Evolutionary conservation across 1,140 invertebrate genomes (phyloP), one percentile per base, ranked within the genome.

Genomic region (Dendrolimus punctatus): DNA sequence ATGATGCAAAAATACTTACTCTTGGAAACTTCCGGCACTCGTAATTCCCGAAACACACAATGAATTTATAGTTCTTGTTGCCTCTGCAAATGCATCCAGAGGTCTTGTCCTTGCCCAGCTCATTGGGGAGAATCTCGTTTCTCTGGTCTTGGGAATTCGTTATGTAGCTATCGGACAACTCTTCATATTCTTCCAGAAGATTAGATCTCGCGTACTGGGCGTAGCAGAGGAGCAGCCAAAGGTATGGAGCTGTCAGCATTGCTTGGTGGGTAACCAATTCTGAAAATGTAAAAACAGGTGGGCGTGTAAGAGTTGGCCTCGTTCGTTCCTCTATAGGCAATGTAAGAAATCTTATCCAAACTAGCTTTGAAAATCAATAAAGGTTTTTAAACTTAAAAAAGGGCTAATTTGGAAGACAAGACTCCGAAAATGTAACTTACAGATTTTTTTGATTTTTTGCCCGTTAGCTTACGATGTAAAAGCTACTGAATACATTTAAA

Each of bases 31-130:
- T 68, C 60, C 46, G 67, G 52, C 83, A 86, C 10, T 74, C 73
- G 44, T 83, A 83, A 51, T 81, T 84, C 5, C 83, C 83, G 43
- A 86, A 86, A 55, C 83, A 86, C 2, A 83, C 80, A 9, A 84
- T 56, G 5, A 71, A 53, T 8, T 66, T 64, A 5, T 56, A 49
- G 10, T 67, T 64, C n/a, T 58, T 58, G 39, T 58, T 76, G 7
- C 71, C 72, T 7, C 80, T 66, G 55, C 83, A 86, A 39, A 69
- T 62, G 58, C 83, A 86, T 5, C 83, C 80, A 4, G 80, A 86
- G 2, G 47, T 46, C 36, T 40, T 48, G 51, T 84, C 80, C 23
- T 64, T 64, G 0, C 68, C 79, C 36, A 86, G 49, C 37, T 73
- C 60, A 0, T 74, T 43, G 0, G 82, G 80, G 6, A 84, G 58